Conservation (phyloP, 2,888 invertebrate species). For the Pseudoips prasinana region DNA sequence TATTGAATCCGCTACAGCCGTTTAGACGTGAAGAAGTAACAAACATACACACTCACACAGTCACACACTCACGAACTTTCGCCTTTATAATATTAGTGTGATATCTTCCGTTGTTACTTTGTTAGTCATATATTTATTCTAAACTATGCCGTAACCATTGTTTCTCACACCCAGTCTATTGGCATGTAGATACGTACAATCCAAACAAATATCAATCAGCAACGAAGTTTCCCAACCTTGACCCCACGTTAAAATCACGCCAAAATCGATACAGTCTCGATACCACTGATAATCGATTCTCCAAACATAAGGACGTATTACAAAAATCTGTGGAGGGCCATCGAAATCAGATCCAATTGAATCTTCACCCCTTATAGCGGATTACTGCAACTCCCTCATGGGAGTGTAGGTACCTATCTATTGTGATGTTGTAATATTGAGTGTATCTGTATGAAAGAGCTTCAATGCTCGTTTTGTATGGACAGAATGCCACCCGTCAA, state of each 20-base stretch:
- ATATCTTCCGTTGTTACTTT: too few relatives aligned
- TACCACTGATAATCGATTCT: conserved; percentile 31
- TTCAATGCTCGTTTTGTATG: conserved; percentile 29
- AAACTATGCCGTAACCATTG: too few relatives aligned
- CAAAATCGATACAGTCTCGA: conserved; percentile 31
- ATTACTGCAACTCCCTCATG: conserved; percentile 44
- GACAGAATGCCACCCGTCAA: too few relatives aligned
- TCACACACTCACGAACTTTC: too few relatives aligned
- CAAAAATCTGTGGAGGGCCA: conserved; percentile 47
- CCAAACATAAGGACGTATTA: conserved; percentile 40
- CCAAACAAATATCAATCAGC: too few relatives aligned
- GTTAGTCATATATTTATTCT: too few relatives aligned
- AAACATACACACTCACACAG: too few relatives aligned
- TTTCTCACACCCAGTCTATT: too few relatives aligned
- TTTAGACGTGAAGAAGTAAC: too few relatives aligned
- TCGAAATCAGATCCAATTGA: conserved; percentile 60
- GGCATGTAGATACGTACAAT: too few relatives aligned
- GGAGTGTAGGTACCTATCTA: conserved; percentile 20
- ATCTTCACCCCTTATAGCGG: conserved; percentile 54
- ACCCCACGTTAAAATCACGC: conserved; percentile 7
- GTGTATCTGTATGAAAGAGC: conserved; percentile 4
- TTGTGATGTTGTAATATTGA: conserved; percentile 18
- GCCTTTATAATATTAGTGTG: too few relatives aligned
- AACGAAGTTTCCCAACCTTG: conserved; percentile 5
- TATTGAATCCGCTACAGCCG: too few relatives aligned